These are phyloP conservation scores for Bugulina stolonifera DNA, from an alignment of 2,888 invertebrate genomes.

Conservation along the genomic window DNA sequence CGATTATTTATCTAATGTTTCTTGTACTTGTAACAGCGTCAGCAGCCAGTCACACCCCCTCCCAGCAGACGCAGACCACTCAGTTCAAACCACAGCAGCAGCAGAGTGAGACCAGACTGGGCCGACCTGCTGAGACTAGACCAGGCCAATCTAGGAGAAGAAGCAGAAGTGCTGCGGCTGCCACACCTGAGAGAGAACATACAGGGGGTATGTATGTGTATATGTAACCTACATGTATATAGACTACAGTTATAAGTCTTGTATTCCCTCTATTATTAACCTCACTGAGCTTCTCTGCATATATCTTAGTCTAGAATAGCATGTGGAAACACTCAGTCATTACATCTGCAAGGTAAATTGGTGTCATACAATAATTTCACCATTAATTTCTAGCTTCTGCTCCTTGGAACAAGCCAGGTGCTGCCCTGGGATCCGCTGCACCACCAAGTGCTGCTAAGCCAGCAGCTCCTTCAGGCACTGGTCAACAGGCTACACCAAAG, in stretches of 20 bases:
- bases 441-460: background rate
- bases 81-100: slow-evolving; percentile 4
- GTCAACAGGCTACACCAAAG: background rate
- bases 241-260: too few relatives aligned
- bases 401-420: slow-evolving; percentile 1
- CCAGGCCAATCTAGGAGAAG: background rate
- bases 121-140: background rate
- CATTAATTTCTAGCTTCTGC: slow-evolving; percentile 5
- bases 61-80: background rate
- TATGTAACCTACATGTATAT: too few relatives aligned
- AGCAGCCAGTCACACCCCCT: too few relatives aligned
- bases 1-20: too few relatives aligned
- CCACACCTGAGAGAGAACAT: slow-evolving; percentile 8
- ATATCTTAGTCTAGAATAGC: too few relatives aligned
- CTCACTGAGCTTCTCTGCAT: too few relatives aligned
- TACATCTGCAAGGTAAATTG: too few relatives aligned
- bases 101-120: too few relatives aligned
- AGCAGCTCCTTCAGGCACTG: background rate
- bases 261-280: too few relatives aligned
- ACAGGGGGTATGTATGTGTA: background rate
- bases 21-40: background rate
- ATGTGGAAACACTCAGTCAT: too few relatives aligned
- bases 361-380: too few relatives aligned
- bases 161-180: background rate
- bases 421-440: background rate